A percentile compares a stretch with the other conserved stretches of the same genome.
phyloP scores from a whole-genome alignment of 2,888 invertebrate species.

The Troglohyphantes excavatus region DNA sequence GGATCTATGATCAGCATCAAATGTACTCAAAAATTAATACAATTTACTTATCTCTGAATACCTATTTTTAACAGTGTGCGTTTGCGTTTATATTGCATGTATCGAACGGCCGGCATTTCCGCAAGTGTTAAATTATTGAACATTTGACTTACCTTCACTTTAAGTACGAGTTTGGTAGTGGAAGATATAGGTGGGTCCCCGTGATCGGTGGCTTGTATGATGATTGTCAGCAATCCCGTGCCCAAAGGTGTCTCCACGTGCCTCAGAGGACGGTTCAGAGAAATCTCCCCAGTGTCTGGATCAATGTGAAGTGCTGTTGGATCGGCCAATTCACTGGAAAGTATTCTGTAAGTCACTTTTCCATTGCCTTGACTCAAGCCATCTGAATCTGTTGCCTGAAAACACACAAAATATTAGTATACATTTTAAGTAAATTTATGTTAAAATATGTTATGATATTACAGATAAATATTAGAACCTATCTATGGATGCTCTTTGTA shows the following conservation, averaged over 20 bases:
- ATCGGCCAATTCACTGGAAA: constrained; percentile 87
- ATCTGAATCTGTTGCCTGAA: constrained; percentile 89
- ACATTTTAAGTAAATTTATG: too few species aligned
- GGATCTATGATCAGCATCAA: too few species aligned
- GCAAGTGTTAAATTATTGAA: too few species aligned
- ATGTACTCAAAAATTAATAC: too few species aligned
- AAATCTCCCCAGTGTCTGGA: constrained; percentile 85
- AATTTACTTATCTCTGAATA: too few species aligned
- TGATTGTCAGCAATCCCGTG: constrained; percentile 65
- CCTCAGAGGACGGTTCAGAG: constrained; percentile 80
- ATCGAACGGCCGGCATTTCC: too few species aligned
- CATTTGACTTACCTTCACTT: constrained; percentile 86
- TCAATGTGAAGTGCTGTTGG: constrained; percentile 84
- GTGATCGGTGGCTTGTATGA: constrained; percentile 86
- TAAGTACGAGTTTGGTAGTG: constrained; percentile 87
- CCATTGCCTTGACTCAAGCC: constrained; percentile 89
- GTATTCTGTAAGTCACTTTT: constrained; percentile 86
- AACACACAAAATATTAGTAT: too few species aligned
- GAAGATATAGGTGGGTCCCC: constrained; percentile 88
- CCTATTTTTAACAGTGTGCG: too few species aligned
- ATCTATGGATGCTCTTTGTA: too few species aligned
- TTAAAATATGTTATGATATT: too few species aligned
- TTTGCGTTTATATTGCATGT: too few species aligned
- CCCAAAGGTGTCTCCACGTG: constrained; percentile 70
- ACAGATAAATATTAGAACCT: too few species aligned